A percentile compares a stretch with the other conserved stretches of the same genome.
These are phyloP conservation scores for Conopomorpha cramerella DNA, from an alignment of 1,140 invertebrate species.

Conservation along the genomic window DNA sequence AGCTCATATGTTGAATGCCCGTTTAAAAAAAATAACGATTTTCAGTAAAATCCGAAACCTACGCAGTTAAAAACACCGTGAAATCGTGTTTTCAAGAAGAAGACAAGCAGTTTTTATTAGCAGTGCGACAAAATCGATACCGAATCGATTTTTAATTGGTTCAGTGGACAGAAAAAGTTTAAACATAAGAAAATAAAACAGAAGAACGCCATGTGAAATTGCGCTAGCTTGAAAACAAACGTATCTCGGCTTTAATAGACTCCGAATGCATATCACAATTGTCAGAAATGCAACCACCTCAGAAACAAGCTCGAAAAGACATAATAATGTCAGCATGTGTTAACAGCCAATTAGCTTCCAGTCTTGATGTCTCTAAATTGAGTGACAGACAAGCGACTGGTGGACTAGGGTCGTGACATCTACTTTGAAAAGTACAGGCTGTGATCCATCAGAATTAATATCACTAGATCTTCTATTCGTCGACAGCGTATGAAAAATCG, in stretches of 20 bases:
- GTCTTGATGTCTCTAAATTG: conserved; percentile 15
- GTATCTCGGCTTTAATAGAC: conserved; percentile 3
- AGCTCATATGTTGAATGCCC: too few species aligned
- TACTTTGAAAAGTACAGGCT: conserved; percentile 11
- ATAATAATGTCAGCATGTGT: too few species aligned
- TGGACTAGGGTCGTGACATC: conserved; percentile 16
- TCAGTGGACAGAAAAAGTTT: conserved; percentile 3
- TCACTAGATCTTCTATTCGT: conserved; percentile 13
- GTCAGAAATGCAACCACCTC: conserved; percentile 2
- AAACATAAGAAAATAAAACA: conserved; percentile 3
- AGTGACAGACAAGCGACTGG: conserved; percentile 14
- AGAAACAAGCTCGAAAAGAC: conserved; percentile 11
- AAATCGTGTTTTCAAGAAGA: too few species aligned
- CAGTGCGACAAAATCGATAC: conserved; percentile 10
- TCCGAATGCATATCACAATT: neutral
- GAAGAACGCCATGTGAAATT: conserved; percentile 1
- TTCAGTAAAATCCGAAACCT: too few species aligned
- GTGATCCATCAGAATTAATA: conserved; percentile 9
- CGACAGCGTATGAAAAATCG: conserved; percentile 8
- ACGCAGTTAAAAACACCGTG: too few species aligned
- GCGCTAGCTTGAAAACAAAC: conserved; percentile 1
- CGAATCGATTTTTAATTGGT: conserved; percentile 4
- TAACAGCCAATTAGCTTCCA: conserved; percentile 9
- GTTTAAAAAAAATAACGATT: too few species aligned
- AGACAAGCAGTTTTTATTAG: conserved; percentile 15